Evolutionary conservation across 2,797 vertebrate genomes (phyloP).

Genomic region (Okamejei kenojei): DNA sequence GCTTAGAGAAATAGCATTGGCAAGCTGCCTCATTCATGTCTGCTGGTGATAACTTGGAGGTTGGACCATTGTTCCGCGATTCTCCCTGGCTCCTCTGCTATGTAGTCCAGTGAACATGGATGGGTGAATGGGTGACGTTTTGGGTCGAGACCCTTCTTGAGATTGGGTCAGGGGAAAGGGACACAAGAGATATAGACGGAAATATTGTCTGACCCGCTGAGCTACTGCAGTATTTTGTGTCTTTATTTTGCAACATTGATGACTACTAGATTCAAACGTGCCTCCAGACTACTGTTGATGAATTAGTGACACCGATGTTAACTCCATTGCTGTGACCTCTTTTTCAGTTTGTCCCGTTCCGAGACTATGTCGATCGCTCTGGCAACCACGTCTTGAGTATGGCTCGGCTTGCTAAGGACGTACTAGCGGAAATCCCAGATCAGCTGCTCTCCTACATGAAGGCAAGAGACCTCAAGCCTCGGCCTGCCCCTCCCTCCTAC

Average conservation of each 20-base stretch:
- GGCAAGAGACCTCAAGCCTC: conserved; percentile 69
- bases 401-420: conserved; percentile 84
- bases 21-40: neutral
- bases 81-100: neutral
- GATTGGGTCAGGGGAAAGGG: too few relatives aligned
- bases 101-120: neutral
- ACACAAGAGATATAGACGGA: too few relatives aligned
- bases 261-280: neutral
- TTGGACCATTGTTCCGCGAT: neutral
- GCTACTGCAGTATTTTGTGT: too few relatives aligned
- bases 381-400: conserved; percentile 96
- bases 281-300: neutral
- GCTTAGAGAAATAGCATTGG: neutral
- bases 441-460: conserved; percentile 90
- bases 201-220: too few relatives aligned
- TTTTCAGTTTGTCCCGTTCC: conserved; percentile 87
- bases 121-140: neutral
- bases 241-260: neutral
- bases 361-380: conserved; percentile 87
- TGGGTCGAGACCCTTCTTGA: too few relatives aligned
- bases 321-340: conserved; percentile 40
- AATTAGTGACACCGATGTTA: neutral
- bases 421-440: conserved; percentile 82
- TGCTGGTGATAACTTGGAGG: too few relatives aligned
- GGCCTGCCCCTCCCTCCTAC: conserved; percentile 55